These are phyloP conservation scores for Chloroceryle inda DNA, from an alignment of 2,797 vertebrate species.

Conservation along the genomic window DNA sequence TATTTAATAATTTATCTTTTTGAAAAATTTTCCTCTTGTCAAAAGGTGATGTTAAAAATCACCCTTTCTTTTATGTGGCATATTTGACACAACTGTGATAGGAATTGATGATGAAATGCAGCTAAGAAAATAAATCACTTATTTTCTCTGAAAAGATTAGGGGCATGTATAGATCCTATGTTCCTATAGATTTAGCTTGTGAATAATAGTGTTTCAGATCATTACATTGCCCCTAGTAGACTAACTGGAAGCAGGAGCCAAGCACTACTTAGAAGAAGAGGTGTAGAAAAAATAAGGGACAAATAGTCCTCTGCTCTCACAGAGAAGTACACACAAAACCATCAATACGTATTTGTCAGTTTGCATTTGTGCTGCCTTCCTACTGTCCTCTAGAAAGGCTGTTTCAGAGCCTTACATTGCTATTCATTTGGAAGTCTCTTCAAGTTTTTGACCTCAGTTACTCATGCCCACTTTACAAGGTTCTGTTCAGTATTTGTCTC, in stretches of 20 bases:
- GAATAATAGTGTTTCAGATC: not conserved
- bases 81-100: not conserved
- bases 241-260: not conserved
- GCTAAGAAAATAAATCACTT: not conserved
- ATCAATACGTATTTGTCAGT: not conserved
- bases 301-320: not conserved
- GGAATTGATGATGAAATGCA: not conserved
- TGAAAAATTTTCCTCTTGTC: not conserved
- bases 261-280: not conserved
- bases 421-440: not conserved
- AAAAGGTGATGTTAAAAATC: not conserved
- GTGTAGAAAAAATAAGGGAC: accelerated
- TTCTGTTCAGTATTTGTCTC: not conserved
- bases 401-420: not conserved
- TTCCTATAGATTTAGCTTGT: not conserved
- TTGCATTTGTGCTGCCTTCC: not conserved
- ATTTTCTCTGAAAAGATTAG: not conserved
- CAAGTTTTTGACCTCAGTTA: not conserved
- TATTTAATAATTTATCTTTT: not conserved
- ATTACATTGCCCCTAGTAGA: not conserved
- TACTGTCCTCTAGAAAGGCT: not conserved
- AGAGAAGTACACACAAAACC: not conserved
- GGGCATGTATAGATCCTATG: not conserved
- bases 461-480: not conserved
- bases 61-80: not conserved